Evolutionary conservation across 2,888 invertebrate species (phyloP), one percentile per base, ranked within the genome.

Genomic region (Leucozona laternaria): DNA sequence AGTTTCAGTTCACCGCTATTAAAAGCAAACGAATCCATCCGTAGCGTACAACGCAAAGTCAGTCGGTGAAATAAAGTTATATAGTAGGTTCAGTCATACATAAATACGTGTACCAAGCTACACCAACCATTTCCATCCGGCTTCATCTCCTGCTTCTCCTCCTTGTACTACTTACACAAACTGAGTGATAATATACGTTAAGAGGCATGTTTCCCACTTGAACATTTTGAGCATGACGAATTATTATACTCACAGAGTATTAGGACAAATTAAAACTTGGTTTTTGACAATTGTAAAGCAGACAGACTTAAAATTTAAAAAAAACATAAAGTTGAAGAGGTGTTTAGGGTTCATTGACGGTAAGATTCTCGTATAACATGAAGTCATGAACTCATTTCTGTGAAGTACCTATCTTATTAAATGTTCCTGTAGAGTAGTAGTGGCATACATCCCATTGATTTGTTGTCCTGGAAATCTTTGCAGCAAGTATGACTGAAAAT

Each of bases 1-100:
- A 55, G 71, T 64, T 78, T 71, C 81, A 66, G 70, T 68, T 64
- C 72, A 73, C 78, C 78, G 78, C 62, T 62, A 78, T 78, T 78
- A 53, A 78, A 78, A 78, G 53, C 28, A 70, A 60, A 58, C 45
- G 58, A 68, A 55, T 71, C 71, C 57, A 31, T 58, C 57, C 48
- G 58, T 40, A 48, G 11, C 48, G 66, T 64, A 48, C 34, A 66
- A 66, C 66, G 66, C 28, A 48, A 66, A 77, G 55, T 68, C 57
- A 66, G 68, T 34, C n/a, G 37, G 68, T 40, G 28, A 57, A 64
- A 45, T 55, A 28, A 28, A 66, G 31, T 48, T 77, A 37, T 77
- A 68, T 68, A 68, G 64, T 55, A 43, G n/a, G 13, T 45, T 28
- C 40, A 64, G 75, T 55, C 45, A 45, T 75, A 64, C 40, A 58